Base-by-base conservation (phyloP, 1,140 invertebrate genomes). In the Spodoptera frugiperda region DNA sequence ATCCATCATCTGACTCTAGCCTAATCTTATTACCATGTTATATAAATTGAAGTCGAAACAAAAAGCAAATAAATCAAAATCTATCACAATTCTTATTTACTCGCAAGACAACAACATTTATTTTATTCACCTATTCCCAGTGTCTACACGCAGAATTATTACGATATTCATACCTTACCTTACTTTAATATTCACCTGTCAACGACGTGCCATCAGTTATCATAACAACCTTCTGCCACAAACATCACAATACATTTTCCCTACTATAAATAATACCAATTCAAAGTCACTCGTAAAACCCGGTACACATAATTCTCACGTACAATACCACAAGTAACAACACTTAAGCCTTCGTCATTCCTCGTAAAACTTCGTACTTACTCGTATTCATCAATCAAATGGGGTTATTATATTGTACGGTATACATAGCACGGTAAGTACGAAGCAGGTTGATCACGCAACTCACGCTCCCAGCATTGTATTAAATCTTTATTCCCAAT, bases 301-400 rank as follows among this genome's bases (percentile, higher is more conserved):
- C 15, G 9, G 19, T 25, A n/a, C 39, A 68, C 48, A 53, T 68
- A 68, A 68, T 68, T 68, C 21, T 30, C 65, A 53, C 48, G 10
- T 51, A 53, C 49, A 68, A 68, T 67, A n/a, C 19, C 12, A 1
- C 57, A 9, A 61, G 57, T 61, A 49, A 67, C 33, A 63, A 17
- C 15, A 44, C 59, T 25, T 63, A 63, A 46, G 65, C 65, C 65
- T 68, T 68, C 49, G 65, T 33, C 19, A 3, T 21, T 67, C 15
- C 63, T 61, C 57, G 72, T 75, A 53, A 75, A 63, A 33, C 72
- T 46, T 70, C 57, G 71, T 61, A 21, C 44, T 51, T 53, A 63
- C 59, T 59, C 71, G 54, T 81, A 78, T 81, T 83, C 82, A 83
- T 83, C 79, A 83, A 83, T 83, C 82, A 83, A 79, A 77, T 63